These are phyloP conservation scores for Dendrophyllia cribrosa DNA, from an alignment of 64 coral and sea anemone species.

Conservation along the genomic window DNA sequence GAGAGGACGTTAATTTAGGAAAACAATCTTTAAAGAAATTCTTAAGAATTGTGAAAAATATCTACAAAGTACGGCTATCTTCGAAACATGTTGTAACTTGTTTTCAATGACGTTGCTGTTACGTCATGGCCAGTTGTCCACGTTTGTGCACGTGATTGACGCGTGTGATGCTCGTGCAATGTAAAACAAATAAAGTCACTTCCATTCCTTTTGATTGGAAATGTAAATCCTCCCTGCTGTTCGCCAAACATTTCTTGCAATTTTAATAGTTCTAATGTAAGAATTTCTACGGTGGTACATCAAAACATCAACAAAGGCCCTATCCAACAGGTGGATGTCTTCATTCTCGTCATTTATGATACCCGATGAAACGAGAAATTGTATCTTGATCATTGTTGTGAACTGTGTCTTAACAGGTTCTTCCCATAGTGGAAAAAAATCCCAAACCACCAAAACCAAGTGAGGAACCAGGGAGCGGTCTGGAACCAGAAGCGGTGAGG, in stretches of 20 bases:
- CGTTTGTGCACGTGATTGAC: not conserved
- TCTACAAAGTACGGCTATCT: not conserved
- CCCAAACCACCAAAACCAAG: not conserved
- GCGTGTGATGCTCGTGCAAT: too few relatives aligned
- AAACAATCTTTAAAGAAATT: too few relatives aligned
- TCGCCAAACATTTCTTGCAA: too few relatives aligned
- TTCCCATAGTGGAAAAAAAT: not conserved
- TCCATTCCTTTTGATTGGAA: too few relatives aligned
- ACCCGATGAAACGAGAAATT: not conserved
- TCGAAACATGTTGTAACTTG: slow-evolving; percentile 1
- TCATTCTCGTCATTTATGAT: too few relatives aligned
- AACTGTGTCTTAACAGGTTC: not conserved
- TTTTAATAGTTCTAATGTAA: not conserved
- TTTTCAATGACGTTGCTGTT: not conserved
- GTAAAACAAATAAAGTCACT: too few relatives aligned
- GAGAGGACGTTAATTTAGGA: too few relatives aligned
- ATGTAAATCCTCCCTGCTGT: too few relatives aligned
- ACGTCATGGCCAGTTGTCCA: not conserved
- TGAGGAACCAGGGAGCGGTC: not conserved
- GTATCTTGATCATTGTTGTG: not conserved
- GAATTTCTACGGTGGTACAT: not conserved
- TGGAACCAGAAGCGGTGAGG: not conserved
- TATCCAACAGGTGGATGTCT: too few relatives aligned
- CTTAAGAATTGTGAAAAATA: too few relatives aligned
- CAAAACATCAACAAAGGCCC: too few relatives aligned